These are phyloP conservation scores for Eilema sororculum DNA, from an alignment of 2,888 invertebrate genomes.

Conservation along the genomic window DNA sequence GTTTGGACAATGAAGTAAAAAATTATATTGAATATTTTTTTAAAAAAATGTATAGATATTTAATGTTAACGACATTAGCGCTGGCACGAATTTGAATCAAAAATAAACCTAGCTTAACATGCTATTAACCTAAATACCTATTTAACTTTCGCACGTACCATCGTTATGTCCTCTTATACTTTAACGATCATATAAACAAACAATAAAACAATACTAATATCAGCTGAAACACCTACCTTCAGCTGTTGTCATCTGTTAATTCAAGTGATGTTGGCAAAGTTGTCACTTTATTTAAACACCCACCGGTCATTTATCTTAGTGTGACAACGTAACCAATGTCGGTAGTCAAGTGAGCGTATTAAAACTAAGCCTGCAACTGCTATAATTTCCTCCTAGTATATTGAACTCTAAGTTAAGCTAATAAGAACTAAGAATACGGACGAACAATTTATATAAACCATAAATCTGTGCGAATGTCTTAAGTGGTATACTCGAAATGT, in stretches of 20 bases:
- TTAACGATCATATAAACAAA: slow-evolving; percentile 43
- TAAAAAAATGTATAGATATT: no score
- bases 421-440: slow-evolving; percentile 48
- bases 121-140: slow-evolving; percentile 39
- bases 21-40: neutral
- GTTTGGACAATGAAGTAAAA: neutral
- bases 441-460: slow-evolving; percentile 53
- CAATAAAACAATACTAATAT: slow-evolving; percentile 41
- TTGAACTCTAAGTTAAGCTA: slow-evolving; percentile 49
- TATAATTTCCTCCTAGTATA: slow-evolving; percentile 46
- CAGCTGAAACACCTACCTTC: slow-evolving; percentile 43
- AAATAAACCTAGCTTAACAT: slow-evolving; percentile 23
- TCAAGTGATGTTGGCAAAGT: slow-evolving; percentile 67
- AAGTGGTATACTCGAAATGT: slow-evolving; percentile 64
- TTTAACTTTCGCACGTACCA: slow-evolving; percentile 35
- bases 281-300: slow-evolving; percentile 72
- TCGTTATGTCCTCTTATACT: slow-evolving; percentile 34
- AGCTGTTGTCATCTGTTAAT: slow-evolving; percentile 55
- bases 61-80: slow-evolving; percentile 5
- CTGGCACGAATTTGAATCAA: slow-evolving; percentile 18
- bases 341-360: slow-evolving; percentile 71
- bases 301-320: slow-evolving; percentile 74
- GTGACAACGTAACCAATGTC: slow-evolving; percentile 76
- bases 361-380: slow-evolving; percentile 64
- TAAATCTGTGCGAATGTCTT: slow-evolving; percentile 68